Evolutionary conservation across 2,888 invertebrate genomes (phyloP).

Genomic region (Cosmia trapezina): DNA sequence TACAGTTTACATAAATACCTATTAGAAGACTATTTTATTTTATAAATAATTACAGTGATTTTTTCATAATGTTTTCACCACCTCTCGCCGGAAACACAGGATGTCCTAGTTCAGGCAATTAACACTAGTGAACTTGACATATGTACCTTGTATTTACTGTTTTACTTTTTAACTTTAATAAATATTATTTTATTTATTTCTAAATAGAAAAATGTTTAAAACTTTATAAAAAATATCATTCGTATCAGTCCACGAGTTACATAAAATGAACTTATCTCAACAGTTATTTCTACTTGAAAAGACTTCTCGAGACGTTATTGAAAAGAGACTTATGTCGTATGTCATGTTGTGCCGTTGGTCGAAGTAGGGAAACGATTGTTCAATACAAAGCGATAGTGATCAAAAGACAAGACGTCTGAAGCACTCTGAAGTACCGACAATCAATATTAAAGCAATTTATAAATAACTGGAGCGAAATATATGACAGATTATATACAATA

Average conservation of each 20-base stretch:
- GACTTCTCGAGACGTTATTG: neutral
- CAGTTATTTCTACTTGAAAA: neutral
- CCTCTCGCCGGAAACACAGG: too few relatives aligned
- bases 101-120: too few relatives aligned
- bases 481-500: neutral
- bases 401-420: constrained; percentile 1
- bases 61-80: too few relatives aligned
- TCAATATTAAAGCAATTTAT: constrained; percentile 6
- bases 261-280: neutral
- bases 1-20: too few relatives aligned
- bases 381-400: constrained; percentile 24
- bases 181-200: neutral
- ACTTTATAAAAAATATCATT: neutral
- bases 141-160: too few relatives aligned
- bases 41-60: too few relatives aligned
- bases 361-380: constrained; percentile 1
- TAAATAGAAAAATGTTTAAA: neutral
- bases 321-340: constrained; percentile 10
- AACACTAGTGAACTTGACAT: too few relatives aligned
- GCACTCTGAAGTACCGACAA: too few relatives aligned
- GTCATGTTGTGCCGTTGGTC: constrained; percentile 14
- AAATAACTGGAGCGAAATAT: constrained; percentile 3
- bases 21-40: too few relatives aligned
- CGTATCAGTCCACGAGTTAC: neutral
- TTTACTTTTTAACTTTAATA: too few relatives aligned